Base-by-base conservation (phyloP, 2,113 vertebrate genomes). In the Meles meles region DNA sequence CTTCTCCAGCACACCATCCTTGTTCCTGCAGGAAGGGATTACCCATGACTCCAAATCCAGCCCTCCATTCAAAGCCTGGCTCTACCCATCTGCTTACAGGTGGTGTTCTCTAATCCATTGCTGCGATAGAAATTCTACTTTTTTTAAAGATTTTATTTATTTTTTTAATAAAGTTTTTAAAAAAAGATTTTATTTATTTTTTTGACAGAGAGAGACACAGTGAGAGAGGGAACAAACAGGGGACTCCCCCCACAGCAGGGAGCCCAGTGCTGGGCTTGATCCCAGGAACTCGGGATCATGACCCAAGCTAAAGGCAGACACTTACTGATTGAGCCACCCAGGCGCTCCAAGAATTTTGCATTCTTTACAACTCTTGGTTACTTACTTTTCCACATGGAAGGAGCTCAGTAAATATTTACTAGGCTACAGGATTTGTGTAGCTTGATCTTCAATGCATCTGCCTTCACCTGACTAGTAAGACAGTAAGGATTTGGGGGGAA, bases 331-430 rank as follows among this genome's bases (percentile, higher is more conserved):
- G 59, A 61, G 59, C 25, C 59, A 27, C 4, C 59, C 59, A 61
- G 25, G 59, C 4, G 0, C 59, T 25, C 23, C 23, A 42, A 17
- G 37, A 67, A 79, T 55, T 47, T 29, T 59, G 21, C 44, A 34
- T 8, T 34, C 52, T 85, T 93, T 72, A 79, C 77, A 91, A 25
- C 8, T 49, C 72, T 42, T 47, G 42, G 52, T 61, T 61, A 44
- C 77, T 97, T 88, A 52, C 23, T 80, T 96, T 88, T 59, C 55
- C 31, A 72, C 72, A 42, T 67, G 34, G 59, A 80, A 77, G 71
- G 27, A 42, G 6, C 21, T 91, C 44, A 79, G 8, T 52, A 86
- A 86, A 86, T 83, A 71, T 39, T 80, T 88, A 31, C 52, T 71
- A 69, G 87, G 47, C 87, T 65, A 76, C 25, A 55, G 90, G 29